Evolutionary conservation across 2,113 vertebrate genomes (phyloP).

Genomic region (Phaethornis superciliosus): DNA sequence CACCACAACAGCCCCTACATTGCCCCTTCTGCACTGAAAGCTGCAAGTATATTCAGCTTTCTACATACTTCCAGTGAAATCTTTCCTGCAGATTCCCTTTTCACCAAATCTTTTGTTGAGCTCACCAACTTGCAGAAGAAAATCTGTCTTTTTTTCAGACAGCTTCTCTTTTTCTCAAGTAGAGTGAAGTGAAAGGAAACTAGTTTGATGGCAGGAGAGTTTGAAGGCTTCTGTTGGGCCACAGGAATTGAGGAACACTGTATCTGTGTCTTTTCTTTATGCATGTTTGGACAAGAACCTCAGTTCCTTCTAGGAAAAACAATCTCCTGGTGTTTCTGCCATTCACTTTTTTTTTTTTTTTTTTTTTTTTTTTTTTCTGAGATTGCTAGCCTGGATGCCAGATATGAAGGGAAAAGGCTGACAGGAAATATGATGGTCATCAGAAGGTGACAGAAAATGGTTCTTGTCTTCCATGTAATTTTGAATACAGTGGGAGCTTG

Average conservation of each 20-base stretch:
- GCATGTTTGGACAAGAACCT: neutral
- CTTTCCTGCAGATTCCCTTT: neutral
- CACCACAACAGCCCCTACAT: neutral
- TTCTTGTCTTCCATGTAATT: neutral
- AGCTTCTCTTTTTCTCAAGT: neutral
- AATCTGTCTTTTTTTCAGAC: neutral
- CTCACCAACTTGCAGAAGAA: neutral
- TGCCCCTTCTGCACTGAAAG: neutral
- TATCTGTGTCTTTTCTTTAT: neutral
- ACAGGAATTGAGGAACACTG: neutral
- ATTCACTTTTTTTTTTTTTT: neutral
- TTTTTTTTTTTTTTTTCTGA: neutral
- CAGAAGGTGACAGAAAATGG: slow-evolving; percentile 26
- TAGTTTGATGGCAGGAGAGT: neutral
- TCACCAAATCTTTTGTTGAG: neutral
- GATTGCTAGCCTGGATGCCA: neutral
- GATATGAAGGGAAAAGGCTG: neutral
- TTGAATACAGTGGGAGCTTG: neutral
- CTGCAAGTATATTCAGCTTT: neutral
- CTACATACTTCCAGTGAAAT: neutral
- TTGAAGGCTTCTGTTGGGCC: neutral
- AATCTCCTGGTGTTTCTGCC: neutral
- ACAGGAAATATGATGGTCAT: slow-evolving; percentile 24
- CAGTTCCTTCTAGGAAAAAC: neutral
- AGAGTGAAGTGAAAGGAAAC: neutral